Base-by-base conservation (phyloP, 2,797 vertebrate species). In the Chaetophractus vellerosus region DNA sequence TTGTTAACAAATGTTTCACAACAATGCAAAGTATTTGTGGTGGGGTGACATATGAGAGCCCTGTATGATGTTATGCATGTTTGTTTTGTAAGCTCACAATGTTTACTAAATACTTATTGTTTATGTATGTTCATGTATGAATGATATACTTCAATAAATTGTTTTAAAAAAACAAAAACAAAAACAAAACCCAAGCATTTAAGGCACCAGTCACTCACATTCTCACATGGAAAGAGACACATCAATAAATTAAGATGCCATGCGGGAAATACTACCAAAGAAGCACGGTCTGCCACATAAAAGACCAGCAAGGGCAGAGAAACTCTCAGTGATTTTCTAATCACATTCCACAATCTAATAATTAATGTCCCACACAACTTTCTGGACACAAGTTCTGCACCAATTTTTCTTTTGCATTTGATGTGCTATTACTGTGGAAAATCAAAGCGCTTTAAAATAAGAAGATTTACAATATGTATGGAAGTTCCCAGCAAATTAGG, bases 391-490 rank as follows among this genome's bases (percentile, higher is more conserved):
- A 90, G 83, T 85, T 85, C 28, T 61, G 61, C 91, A 64, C 36
- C 71, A 55, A 61, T 63, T 90, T 59, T 45, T 6, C 45, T 83
- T 91, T 91, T 33, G 57, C 19, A 83, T 63, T 92, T 84, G 36
- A 52, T n/a, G 12, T n/a, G n/a, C n/a, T n/a, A n/a, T 82, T 82
- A 66, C 12, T 94, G 1, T 74, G 82, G 95, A 85, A 96, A 85
- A 83, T 7, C 24, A 59, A 16, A 50, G 16, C 36, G 9, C 55
- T 78, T 72, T 66, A 64, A 89, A 82, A 64, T 7, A 93, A 52
- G 45, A 74, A 94, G 41, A 81, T 72, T 59, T 75, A 90, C 55
- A 64, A 74, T 64, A 75, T 69, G 11, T 93, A 79, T 64, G 76
- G 28, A 94, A 16, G 19, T 36, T 94, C 55, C 66, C 26, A 64